These are phyloP conservation scores for Lasiurus borealis DNA, from an alignment of 2,113 vertebrate genomes.

Conservation along the genomic window DNA sequence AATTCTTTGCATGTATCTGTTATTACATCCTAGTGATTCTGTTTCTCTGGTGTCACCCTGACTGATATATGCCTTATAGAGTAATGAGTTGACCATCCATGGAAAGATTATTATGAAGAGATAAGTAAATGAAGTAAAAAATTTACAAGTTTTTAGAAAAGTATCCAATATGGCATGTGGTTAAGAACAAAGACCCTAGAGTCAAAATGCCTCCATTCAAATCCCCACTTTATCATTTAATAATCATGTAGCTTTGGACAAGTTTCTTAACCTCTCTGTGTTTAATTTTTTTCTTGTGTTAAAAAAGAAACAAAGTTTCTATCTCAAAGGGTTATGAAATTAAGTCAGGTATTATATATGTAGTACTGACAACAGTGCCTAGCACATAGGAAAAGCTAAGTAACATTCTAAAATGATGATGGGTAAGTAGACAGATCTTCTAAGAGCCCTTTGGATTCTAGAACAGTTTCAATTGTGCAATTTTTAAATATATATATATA, in stretches of 20 bases:
- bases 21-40: not conserved
- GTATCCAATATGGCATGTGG: not conserved
- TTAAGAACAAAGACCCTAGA: no score
- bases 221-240: not conserved
- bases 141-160: conserved; percentile 1
- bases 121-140: not conserved
- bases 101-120: conserved; percentile 19
- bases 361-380: not conserved
- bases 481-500: not conserved
- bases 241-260: not conserved
- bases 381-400: not conserved
- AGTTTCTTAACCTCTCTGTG: not conserved
- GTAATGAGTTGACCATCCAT: not conserved
- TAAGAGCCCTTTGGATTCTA: not conserved
- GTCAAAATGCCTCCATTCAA: not conserved
- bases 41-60: not conserved
- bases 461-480: not conserved
- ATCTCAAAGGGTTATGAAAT: not conserved
- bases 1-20: not conserved
- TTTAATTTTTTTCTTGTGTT: not conserved
- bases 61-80: not conserved
- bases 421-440: not conserved
- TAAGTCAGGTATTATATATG: conserved; percentile 1
- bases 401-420: conserved; percentile 14
- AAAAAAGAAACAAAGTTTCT: not conserved